These are phyloP conservation scores for Brevimyrus niger DNA, from an alignment of 2,113 vertebrate genomes.

Conservation along the genomic window DNA sequence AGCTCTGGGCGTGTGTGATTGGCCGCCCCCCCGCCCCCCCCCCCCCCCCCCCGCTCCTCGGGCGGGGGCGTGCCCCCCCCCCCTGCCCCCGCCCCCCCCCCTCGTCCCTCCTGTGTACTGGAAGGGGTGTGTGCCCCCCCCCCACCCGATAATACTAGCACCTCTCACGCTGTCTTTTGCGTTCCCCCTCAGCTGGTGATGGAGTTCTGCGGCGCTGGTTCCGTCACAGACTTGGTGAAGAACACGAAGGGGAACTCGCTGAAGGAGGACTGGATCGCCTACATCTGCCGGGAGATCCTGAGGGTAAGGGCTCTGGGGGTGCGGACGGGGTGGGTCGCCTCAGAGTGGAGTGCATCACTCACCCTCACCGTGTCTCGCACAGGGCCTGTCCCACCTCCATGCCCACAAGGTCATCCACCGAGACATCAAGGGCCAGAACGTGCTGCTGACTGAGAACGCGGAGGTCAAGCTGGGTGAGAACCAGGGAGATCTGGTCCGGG, in stretches of 20 bases:
- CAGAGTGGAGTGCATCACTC: neutral
- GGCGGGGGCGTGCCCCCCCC: neutral
- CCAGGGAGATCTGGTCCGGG: neutral
- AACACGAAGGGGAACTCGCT: slow-evolving; percentile 85
- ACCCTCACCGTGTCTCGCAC: slow-evolving; percentile 17
- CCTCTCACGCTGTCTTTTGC: neutral
- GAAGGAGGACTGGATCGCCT: slow-evolving; percentile 87
- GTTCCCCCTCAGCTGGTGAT: slow-evolving; percentile 69
- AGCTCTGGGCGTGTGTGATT: slow-evolving; percentile 74
- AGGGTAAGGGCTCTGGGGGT: slow-evolving; percentile 55
- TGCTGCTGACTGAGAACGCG: slow-evolving; percentile 83
- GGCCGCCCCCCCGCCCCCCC: slow-evolving; percentile 25
- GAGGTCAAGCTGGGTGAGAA: slow-evolving; percentile 84
- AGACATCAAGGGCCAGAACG: slow-evolving; percentile 91
- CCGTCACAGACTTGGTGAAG: slow-evolving; percentile 84
- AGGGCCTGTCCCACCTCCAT: slow-evolving; percentile 87
- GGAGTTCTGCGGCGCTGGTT: slow-evolving; percentile 89
- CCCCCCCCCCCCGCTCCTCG: too few species aligned
- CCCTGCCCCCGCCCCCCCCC: neutral
- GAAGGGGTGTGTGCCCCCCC: neutral
- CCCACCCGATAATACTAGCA: neutral
- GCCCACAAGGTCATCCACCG: slow-evolving; percentile 87
- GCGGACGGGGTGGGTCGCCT: neutral
- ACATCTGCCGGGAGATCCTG: slow-evolving; percentile 86
- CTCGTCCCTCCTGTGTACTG: neutral